Evolutionary conservation across 1,140 invertebrate species (phyloP), one percentile per base, ranked within the genome.

Genomic region (Orchesella cincta): DNA sequence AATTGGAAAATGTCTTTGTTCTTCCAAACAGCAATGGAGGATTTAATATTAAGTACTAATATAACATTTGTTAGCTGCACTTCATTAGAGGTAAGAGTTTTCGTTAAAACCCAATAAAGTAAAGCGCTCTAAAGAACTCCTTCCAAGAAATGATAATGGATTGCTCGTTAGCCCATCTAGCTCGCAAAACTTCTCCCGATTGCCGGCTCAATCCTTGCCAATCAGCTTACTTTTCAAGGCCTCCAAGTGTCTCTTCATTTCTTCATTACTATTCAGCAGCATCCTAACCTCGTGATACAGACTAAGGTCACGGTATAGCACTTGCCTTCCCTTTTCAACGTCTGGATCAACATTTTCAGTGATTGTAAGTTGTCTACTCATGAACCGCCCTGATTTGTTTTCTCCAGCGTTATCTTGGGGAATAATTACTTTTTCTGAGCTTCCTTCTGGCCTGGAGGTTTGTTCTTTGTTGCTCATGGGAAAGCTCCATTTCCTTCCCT

Each of bases 251-350:
- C 8, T 67, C 23, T 29, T 29, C n/a, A 31, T 12, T 33, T 67
- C 33, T 67, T 67, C 62, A 67, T 67, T 67, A 23, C 33, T 29
- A 31, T 67, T 29, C 23, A 67, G 62, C 62, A 67, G 8, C 3
- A 33, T 1, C 23, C 33, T 67, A 3, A 67, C 12, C 23, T 67
- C 62, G 8, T 67, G 23, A 29, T 67, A 67, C 1, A 67, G 8
- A 5, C 5, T 8, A 3, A 67, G 62, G 12, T 67, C 62, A 2
- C 62, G 62, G 8, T 31, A 29, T 31, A 23, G 39, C 39, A 46
- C 39, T 46, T 46, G 8, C 39, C 39, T 20, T 20, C 8, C 20
- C 39, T 12, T 46, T 8, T 12, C 8, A 8, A 46, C 39, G 39
- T 46, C 39, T 12, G 39, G 20, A 20, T 20, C 20, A 20, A 46